Conservation (phyloP, 2,888 invertebrate species). For the Papilio protenor region DNA sequence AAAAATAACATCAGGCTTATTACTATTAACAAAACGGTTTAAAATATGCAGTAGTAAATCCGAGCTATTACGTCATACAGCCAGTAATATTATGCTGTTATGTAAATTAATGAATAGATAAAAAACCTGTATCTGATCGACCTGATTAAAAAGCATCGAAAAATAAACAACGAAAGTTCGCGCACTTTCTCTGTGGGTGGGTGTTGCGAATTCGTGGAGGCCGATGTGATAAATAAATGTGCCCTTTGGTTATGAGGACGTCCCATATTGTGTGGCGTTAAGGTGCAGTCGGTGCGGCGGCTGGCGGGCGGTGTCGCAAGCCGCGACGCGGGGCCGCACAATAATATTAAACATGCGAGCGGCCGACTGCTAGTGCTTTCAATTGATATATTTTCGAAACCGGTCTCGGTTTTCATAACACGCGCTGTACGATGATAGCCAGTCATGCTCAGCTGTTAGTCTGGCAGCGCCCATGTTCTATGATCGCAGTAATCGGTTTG, state of each 20-base stretch:
- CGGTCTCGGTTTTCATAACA: conserved; percentile 80
- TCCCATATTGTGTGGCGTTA: conserved; percentile 34
- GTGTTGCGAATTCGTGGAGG: conserved; percentile 38
- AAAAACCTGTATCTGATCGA: conserved; percentile 58
- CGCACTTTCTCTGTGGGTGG: conserved; percentile 50
- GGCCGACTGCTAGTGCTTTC: conserved; percentile 65
- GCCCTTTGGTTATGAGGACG: conserved; percentile 38
- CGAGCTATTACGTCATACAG: conserved; percentile 56
- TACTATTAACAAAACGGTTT: conserved; percentile 6
- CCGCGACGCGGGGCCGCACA: conserved; percentile 64
- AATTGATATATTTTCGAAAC: conserved; percentile 82
- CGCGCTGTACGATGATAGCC: conserved; percentile 52
- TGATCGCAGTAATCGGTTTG: conserved; percentile 42
- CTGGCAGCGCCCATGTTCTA: conserved; percentile 42
- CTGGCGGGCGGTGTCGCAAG: conserved; percentile 71
- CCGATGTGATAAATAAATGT: conserved; percentile 18
- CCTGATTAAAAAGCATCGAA: conserved; percentile 52
- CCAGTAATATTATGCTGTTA: conserved; percentile 56
- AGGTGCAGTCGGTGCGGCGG: conserved; percentile 60
- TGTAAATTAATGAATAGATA: conserved; percentile 59
- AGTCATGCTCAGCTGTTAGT: conserved; percentile 50
- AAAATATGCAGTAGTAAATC: conserved; percentile 24
- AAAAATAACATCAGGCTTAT: neutral
- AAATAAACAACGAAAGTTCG: conserved; percentile 47
- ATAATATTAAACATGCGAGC: conserved; percentile 76